Evolutionary conservation across 64 coral and sea anemone species (phyloP).

Genomic region (Anthopleura sola): DNA sequence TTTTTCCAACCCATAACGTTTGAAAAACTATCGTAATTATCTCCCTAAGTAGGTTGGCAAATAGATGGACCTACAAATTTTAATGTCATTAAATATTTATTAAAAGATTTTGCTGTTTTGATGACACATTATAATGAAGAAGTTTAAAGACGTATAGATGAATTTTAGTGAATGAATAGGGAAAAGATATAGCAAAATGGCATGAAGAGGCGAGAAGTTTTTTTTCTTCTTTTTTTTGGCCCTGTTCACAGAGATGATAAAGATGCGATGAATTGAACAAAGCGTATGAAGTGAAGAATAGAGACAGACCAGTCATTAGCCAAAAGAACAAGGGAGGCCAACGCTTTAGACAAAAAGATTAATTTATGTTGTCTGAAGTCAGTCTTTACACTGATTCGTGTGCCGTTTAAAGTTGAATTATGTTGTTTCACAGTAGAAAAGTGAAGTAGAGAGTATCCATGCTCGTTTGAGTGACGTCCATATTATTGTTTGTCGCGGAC

Average conservation of each 20-base stretch:
- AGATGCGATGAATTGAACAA: neutral
- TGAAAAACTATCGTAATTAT: neutral
- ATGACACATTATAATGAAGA: neutral
- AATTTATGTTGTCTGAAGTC: neutral
- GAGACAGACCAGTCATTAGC: neutral
- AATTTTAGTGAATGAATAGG: neutral
- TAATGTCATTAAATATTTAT: neutral
- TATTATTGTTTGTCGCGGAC: neutral
- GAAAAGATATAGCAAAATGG: neutral
- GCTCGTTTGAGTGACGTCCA: neutral
- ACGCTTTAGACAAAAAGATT: conserved; percentile 1
- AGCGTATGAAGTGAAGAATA: neutral
- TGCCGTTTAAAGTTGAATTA: neutral
- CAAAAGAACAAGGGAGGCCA: neutral
- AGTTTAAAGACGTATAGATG: neutral
- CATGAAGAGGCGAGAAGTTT: neutral
- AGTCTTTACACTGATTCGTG: conserved; percentile 1
- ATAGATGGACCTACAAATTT: neutral
- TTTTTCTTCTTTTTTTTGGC: too few relatives aligned
- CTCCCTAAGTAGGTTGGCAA: neutral
- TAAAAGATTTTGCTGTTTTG: neutral
- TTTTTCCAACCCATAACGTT: neutral
- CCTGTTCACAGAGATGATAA: neutral
- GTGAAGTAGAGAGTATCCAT: neutral
- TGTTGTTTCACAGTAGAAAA: neutral